phyloP scores from a whole-genome alignment of 2,113 vertebrate species.

The Xiphorhynchus elegans region DNA sequence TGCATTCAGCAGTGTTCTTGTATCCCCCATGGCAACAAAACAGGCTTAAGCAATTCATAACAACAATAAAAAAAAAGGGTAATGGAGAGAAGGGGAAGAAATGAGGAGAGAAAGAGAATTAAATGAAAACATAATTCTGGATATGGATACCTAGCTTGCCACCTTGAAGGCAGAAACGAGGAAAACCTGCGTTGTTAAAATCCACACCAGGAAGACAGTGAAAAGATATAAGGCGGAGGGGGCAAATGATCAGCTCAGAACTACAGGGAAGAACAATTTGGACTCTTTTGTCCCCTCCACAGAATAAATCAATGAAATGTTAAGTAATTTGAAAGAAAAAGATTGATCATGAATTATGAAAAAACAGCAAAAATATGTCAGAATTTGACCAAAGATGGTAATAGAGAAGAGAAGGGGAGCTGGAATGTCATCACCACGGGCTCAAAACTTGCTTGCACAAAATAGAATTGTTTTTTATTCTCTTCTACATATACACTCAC shows the following conservation, averaged over 20 bases:
- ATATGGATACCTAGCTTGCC: background rate
- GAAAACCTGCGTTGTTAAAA: background rate
- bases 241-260: background rate
- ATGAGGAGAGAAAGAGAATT: background rate
- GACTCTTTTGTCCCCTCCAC: background rate
- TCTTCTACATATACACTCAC: background rate
- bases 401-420: background rate
- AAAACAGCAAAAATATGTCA: background rate
- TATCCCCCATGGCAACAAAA: background rate
- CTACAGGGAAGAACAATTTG: background rate
- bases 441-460: background rate
- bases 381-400: background rate
- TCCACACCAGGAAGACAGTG: background rate
- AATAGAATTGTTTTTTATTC: background rate
- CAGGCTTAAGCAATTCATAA: background rate
- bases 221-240: background rate
- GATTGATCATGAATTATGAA: background rate
- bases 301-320: background rate
- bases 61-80: background rate
- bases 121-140: background rate
- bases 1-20: background rate
- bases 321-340: background rate
- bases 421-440: background rate
- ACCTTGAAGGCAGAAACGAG: background rate
- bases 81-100: background rate